These are phyloP conservation scores for Bombus cullumanus DNA, from an alignment of 1,140 invertebrate genomes.

Conservation along the genomic window DNA sequence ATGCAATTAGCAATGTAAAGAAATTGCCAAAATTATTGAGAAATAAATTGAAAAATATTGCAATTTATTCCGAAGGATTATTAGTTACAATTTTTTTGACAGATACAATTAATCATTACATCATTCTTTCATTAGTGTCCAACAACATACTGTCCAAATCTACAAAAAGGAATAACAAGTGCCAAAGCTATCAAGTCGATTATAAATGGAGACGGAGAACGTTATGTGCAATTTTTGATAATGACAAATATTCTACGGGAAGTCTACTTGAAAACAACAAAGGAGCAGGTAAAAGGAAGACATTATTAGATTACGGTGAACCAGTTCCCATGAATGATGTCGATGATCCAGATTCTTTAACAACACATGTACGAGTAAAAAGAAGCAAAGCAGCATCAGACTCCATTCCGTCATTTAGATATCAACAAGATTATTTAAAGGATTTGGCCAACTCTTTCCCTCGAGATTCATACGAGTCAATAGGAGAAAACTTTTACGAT, in stretches of 20 bases:
- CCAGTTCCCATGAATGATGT: constrained; percentile 42
- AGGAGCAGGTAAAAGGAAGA: constrained; percentile 10
- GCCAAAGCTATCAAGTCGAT: neutral
- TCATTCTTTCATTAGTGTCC: neutral
- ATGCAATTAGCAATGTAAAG: neutral
- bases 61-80: neutral
- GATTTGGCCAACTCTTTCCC: constrained; percentile 21
- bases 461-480: neutral
- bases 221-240: neutral
- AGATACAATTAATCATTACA: neutral
- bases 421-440: neutral
- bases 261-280: neutral
- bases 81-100: neutral
- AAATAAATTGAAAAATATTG: neutral
- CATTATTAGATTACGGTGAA: constrained; percentile 33
- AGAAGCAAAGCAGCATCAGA: constrained; percentile 35
- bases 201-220: constrained; percentile 31
- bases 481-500: neutral
- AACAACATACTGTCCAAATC: neutral
- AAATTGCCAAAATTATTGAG: neutral
- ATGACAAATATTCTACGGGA: neutral
- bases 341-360: constrained; percentile 35
- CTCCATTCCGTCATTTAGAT: neutral
- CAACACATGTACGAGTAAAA: constrained; percentile 61
- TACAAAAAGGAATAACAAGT: neutral